Evolutionary conservation across 2,113 vertebrate genomes (phyloP), one percentile per base, ranked within the genome.

Genomic region (Sinocyclocheilus rhinocerous): DNA sequence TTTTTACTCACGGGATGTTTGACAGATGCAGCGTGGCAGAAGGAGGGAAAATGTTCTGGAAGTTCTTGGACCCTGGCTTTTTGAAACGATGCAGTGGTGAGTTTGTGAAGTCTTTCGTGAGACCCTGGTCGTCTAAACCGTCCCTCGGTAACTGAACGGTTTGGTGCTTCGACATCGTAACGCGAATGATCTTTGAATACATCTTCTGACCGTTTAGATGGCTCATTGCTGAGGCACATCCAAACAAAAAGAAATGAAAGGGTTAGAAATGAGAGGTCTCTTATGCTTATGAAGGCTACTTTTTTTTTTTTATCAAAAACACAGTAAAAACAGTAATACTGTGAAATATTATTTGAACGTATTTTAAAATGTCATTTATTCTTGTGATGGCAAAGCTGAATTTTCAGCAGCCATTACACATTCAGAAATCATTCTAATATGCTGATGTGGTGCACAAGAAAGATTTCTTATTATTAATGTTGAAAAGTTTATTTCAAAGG

Each of bases 131-230:
- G 83, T 99, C 98, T 89, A 99, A 96, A 24, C 97, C 97, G 88
- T 99, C 98, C 8, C 97, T 96, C 87, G 98, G 98, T 93, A 99
- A 94, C 10, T 98, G 97, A 83, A 99, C 98, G 13, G 97, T 97
- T 89, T 98, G 98, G 92, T 99, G 97, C 85, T 99, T 99, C 77
- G 98, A 99, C 89, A 98, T 93, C 1, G 97, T 98, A 90, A 99
- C 97, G 2, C 98, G 96, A 92, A 99, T 98, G 91, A 99, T 97
- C 94, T 99, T 99, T 55, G 97, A 97, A 55, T 97, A 97, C 97
- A 99, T 98, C 94, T 99, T 99, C 90, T 99, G 98, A 83, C 97
- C 97, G 78, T 99, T 99, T 90, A 99, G 93, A 93, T 99, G 98
- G 89, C 97, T 99, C 97, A 99, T 99, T 29, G 97, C 98, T 99